Evolutionary conservation across 2,888 invertebrate genomes (phyloP).

Genomic region (Rutpela maculata): DNA sequence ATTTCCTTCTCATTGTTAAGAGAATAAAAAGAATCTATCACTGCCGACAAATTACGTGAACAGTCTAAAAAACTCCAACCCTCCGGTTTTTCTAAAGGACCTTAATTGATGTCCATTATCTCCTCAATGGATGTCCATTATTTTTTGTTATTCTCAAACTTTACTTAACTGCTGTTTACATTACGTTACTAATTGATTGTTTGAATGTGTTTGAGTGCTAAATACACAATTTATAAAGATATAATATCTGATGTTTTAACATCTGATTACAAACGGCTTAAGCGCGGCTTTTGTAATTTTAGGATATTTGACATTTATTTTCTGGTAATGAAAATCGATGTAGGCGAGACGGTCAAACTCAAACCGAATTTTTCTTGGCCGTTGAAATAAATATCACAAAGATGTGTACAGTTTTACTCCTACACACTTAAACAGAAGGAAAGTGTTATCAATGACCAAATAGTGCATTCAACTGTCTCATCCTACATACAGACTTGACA

Average conservation of each 20-base stretch:
- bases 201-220: slow-evolving; percentile 9
- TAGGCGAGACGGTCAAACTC: background rate
- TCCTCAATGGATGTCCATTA: slow-evolving; percentile 57
- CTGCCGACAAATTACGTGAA: slow-evolving; percentile 54
- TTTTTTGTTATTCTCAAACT: slow-evolving; percentile 50
- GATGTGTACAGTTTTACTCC: no score
- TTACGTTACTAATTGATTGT: slow-evolving; percentile 39
- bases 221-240: background rate
- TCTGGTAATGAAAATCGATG: background rate
- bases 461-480: no score
- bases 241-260: background rate
- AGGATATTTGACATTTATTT: background rate
- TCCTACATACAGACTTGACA: no score
- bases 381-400: no score
- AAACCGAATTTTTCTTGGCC: background rate
- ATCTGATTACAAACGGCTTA: background rate
- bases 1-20: slow-evolving; percentile 15
- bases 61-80: slow-evolving; percentile 50
- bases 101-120: slow-evolving; percentile 58
- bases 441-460: no score
- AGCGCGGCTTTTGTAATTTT: background rate
- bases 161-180: slow-evolving; percentile 48
- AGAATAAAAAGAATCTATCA: slow-evolving; percentile 54
- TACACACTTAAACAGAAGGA: no score
- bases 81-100: slow-evolving; percentile 47